Evolutionary conservation across 1,140 invertebrate genomes (phyloP).

Genomic region (Dryas iulia): DNA sequence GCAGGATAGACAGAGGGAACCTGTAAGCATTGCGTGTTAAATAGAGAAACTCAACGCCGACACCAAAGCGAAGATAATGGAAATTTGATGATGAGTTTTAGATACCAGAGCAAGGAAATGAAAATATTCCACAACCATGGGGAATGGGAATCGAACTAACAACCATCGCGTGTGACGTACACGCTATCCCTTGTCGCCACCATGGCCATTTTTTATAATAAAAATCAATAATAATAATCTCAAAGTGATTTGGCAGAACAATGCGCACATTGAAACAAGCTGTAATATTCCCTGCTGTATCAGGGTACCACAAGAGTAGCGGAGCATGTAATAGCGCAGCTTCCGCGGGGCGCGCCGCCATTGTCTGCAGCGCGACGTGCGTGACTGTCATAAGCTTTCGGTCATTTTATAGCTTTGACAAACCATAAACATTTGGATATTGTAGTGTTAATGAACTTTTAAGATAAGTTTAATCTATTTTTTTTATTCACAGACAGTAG

Average conservation of each 20-base stretch:
- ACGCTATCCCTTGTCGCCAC: no score
- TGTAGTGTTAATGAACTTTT: constrained; percentile 23
- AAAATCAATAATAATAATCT: neutral
- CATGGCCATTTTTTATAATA: neutral
- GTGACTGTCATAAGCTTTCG: constrained; percentile 45
- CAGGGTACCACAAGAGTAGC: constrained; percentile 46
- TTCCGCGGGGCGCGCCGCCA: constrained; percentile 65
- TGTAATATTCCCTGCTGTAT: constrained; percentile 17
- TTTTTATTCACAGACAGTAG: no score
- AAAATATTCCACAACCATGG: no score
- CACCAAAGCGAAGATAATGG: no score
- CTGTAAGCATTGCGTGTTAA: no score
- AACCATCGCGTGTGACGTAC: no score
- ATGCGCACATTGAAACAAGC: neutral
- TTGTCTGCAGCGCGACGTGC: constrained; percentile 45
- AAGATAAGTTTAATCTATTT: no score
- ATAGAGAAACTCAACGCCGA: no score
- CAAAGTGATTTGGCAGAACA: neutral
- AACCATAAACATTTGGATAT: constrained; percentile 12
- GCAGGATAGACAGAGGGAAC: no score
- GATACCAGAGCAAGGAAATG: no score
- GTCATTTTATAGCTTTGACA: constrained; percentile 16
- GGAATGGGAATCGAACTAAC: no score
- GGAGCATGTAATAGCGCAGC: constrained; percentile 60
- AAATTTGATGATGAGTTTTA: no score